Percentiles rank a stretch among this genome's conserved stretches.
phyloP scores from a whole-genome alignment of 2,113 vertebrate genomes.

The Myotis davidii region DNA sequence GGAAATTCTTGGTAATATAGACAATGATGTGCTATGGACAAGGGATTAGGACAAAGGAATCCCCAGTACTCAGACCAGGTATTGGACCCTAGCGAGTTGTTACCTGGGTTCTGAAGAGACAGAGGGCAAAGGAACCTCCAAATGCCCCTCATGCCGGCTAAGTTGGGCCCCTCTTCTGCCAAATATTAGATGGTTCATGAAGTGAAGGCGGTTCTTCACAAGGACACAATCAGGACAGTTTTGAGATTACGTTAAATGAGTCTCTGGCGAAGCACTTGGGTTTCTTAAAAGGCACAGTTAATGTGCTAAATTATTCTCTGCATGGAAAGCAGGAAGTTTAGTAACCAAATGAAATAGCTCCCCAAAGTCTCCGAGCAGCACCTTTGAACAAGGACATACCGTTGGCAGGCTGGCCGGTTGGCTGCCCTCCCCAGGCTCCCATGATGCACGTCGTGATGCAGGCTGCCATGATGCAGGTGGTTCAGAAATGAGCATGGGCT shows the following conservation, averaged over 20 bases:
- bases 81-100: background rate
- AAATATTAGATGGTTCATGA: background rate
- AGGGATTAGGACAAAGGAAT: background rate
- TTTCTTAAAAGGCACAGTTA: slow-evolving; percentile 24
- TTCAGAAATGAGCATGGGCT: background rate
- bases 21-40: background rate
- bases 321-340: background rate
- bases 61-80: background rate
- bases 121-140: background rate
- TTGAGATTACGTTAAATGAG: background rate
- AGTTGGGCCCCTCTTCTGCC: background rate
- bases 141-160: rapidly evolving
- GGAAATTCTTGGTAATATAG: background rate
- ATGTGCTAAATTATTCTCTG: background rate
- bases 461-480: background rate
- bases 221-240: background rate
- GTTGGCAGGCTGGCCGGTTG: background rate
- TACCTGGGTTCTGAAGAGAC: background rate
- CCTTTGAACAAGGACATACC: background rate
- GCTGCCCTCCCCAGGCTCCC: background rate
- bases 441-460: background rate
- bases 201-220: slow-evolving; percentile 21
- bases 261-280: background rate
- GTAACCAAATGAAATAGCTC: background rate
- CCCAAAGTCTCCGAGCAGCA: background rate